A percentile compares a stretch with the other conserved stretches of the same genome.
These are phyloP conservation scores for Eudemis profundana DNA, from an alignment of 2,888 invertebrate species.

Conservation along the genomic window DNA sequence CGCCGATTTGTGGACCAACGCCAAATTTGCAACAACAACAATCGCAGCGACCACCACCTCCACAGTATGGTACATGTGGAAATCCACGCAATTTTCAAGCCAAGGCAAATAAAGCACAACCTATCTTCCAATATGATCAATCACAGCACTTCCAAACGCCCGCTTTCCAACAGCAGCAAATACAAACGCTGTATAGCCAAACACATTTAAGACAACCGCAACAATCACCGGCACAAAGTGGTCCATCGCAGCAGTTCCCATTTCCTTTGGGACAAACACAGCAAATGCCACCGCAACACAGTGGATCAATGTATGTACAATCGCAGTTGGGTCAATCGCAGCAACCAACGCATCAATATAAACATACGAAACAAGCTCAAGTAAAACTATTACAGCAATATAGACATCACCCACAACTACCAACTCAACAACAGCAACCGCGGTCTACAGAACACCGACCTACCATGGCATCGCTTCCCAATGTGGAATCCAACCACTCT, in stretches of 20 bases:
- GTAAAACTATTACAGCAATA: constrained; percentile 1
- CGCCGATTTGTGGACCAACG: neutral
- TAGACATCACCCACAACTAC: neutral
- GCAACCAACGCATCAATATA: neutral
- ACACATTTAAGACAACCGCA: constrained; percentile 2
- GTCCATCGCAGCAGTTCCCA: neutral
- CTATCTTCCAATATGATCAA: neutral
- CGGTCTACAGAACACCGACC: neutral
- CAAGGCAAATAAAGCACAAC: neutral
- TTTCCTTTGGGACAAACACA: constrained; percentile 9
- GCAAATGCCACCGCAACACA: neutral
- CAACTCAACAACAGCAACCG: constrained; percentile 10
- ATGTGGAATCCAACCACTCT: neutral
- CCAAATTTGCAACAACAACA: neutral
- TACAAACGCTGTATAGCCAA: neutral
- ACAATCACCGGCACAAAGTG: neutral
- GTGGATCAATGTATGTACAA: neutral
- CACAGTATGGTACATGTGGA: too few relatives aligned
- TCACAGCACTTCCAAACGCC: constrained; percentile 2
- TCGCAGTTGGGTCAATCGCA: constrained; percentile 4
- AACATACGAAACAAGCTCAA: constrained; percentile 10
- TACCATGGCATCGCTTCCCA: constrained; percentile 5
- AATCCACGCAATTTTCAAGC: neutral
- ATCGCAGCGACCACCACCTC: constrained; percentile 2
- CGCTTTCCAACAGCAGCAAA: neutral